These are phyloP conservation scores for Apodemia duryi DNA, from an alignment of 2,888 invertebrate species.

Conservation along the genomic window DNA sequence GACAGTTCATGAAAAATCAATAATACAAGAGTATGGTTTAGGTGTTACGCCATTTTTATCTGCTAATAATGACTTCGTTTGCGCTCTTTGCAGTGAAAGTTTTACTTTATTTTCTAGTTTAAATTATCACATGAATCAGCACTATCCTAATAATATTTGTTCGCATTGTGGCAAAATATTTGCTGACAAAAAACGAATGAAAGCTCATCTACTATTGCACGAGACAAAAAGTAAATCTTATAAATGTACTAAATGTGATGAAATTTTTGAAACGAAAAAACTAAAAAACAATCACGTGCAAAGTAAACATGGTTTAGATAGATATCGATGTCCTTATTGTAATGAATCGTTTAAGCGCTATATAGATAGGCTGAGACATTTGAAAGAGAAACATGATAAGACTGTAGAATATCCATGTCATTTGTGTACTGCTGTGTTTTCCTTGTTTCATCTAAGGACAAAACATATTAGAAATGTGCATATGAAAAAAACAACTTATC, in stretches of 20 bases:
- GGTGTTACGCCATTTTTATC: conserved; percentile 58
- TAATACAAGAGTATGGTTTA: conserved; percentile 44
- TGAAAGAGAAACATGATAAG: conserved; percentile 48
- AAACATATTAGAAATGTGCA: conserved; percentile 62
- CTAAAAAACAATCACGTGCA: conserved; percentile 48
- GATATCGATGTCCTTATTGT: conserved; percentile 52
- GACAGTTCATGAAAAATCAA: conserved; percentile 45
- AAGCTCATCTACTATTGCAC: conserved; percentile 52
- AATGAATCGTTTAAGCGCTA: conserved; percentile 57
- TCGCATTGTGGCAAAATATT: conserved; percentile 63
- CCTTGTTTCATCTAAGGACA: conserved; percentile 51
- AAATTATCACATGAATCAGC: conserved; percentile 61
- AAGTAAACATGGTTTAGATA: conserved; percentile 43
- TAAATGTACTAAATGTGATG: conserved; percentile 54
- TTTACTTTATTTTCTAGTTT: conserved; percentile 58
- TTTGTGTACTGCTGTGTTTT: conserved; percentile 56
- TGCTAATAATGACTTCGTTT: conserved; percentile 44
- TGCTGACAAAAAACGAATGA: conserved; percentile 47
- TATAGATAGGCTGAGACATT: conserved; percentile 45
- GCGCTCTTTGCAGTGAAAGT: conserved; percentile 48
- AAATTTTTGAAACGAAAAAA: conserved; percentile 44
- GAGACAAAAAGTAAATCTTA: conserved; percentile 37
- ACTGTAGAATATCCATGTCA: conserved; percentile 59
- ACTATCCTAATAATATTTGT: conserved; percentile 63
- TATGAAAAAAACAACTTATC: conserved; percentile 48